Evolutionary conservation across 1,140 invertebrate species (phyloP), one percentile per base, ranked within the genome.

Genomic region (Meloidogyne chitwoodi): DNA sequence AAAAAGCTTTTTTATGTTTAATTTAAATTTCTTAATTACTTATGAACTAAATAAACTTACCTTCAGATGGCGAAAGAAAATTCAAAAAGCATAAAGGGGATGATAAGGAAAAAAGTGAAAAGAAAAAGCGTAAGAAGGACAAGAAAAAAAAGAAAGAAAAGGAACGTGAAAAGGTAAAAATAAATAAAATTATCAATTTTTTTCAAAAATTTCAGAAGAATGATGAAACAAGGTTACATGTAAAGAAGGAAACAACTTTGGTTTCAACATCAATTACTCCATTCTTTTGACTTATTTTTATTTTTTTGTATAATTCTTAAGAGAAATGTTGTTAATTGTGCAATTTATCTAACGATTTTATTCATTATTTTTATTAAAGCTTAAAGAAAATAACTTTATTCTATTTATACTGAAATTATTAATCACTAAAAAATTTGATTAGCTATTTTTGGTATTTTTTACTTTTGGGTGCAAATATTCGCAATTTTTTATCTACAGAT

Each of bases 71-170:
- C 19, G 74, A 76, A 74, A 74, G 61, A 38, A 81, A 85, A 69
- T 34, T 95, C 87, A 96, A 96, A 89, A 96, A 95, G 85, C 93
- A 95, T 84, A 95, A 95, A 85, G 89, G 93, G 26, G 93, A 94
- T 81, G 93, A 96, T 81, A 94, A 96, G 76, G 72, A 76, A 41
- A 67, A 75, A 56, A 74, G 71, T 16, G 76, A 81, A 71, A 56
- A 71, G 64, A 84, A 83, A 56, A 80, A 83, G 64, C 94, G 95
- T 80, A 95, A 96, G 82, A 93, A 96, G 85, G 90, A 93, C 41
- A 75, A 83, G 64, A 78, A 81, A 48, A 79, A 85, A 31, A 80
- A 85, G 56, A 65, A 81, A 34, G 85, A 85, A 56, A 79, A 82
- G 31, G 94, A 96, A 80, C 95, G 95, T 82, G 93, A 95, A 85